These are phyloP conservation scores for Tenthredo scrophulariae DNA, from an alignment of 2,888 invertebrate species.

Conservation along the genomic window DNA sequence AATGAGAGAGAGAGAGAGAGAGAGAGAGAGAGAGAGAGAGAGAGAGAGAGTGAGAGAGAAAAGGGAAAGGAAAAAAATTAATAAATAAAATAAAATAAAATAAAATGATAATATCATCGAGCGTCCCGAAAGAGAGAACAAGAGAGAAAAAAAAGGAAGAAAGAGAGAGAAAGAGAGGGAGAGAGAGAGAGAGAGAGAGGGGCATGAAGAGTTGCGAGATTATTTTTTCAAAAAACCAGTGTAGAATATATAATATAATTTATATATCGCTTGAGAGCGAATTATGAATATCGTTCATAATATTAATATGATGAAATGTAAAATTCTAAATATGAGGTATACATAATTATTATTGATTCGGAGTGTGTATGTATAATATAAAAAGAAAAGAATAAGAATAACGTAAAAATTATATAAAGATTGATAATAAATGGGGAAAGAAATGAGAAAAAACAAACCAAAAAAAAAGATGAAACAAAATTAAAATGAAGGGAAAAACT, in stretches of 20 bases:
- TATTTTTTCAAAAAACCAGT: background rate
- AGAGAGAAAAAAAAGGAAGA: background rate
- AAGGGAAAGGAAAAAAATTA: background rate
- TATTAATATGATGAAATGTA: background rate
- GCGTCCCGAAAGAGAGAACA: background rate
- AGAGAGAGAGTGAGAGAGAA: background rate
- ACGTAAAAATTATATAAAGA: too few relatives aligned
- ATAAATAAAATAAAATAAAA: background rate
- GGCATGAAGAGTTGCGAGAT: background rate
- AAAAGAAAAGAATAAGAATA: background rate
- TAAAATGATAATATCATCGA: background rate
- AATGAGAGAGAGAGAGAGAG: background rate
- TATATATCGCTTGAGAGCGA: background rate
- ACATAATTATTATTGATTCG: background rate
- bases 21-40: background rate
- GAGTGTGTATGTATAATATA: background rate
- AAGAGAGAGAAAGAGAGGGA: background rate
- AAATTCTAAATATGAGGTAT: background rate
- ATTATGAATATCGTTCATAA: background rate
- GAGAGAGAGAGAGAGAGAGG: background rate
- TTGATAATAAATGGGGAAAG: too few relatives aligned
- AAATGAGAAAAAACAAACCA: too few relatives aligned
- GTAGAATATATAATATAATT: slow-evolving; percentile 4
- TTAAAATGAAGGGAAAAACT: background rate
- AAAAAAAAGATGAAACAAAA: too few relatives aligned